Evolutionary conservation across 1,140 invertebrate genomes (phyloP), one percentile per base, ranked within the genome.

Genomic region (Drosophila tani): DNA sequence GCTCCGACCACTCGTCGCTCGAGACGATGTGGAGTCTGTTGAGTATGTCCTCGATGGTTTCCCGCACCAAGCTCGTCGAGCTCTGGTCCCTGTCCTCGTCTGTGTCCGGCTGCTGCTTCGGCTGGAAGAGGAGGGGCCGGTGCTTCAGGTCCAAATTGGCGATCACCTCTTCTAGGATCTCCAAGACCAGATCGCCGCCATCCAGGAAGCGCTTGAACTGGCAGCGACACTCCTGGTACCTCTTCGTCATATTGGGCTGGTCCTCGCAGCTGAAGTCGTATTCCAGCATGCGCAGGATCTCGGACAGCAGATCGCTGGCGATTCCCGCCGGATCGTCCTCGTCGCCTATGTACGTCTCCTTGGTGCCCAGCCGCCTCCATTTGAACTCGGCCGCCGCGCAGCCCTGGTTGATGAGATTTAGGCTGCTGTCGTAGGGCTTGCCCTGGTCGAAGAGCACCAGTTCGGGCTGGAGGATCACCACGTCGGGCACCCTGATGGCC

Each of bases 181-280:
- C 75, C 17, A 70, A 12, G 0, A 91, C 46, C 6, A 84, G 12
- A 8, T 74, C 74, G 7, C 64, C 56, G 1, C 62, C 43, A 17
- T 91, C 67, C 2, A 73, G 41, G 3, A 57, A 47, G 1, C 55
- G 62, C 0, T 29, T 29, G 5, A 69, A 58, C 35, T 79, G 60
- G n/a, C 91, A 92, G 8, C 75, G 87, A 38, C 75, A 90, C 50
- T 86, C 71, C 17, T 87, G 74, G 59, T 87, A 92, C 3, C 91
- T 75, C 19, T 67, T 35, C 0, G 87, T 84, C 75, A 92, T 58
- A 47, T 92, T 92, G 0, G 74, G 21, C 65, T 91, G 63, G 12
- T 90, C 84, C 0, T 69, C 65, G 46, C 82, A 80, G 17, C 41
- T 80, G n/a, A 75, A 79, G 6, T 84, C 64, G 56, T 92, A 86